Base-by-base conservation (phyloP, 2,888 invertebrate genomes). In the Amphiduros pacificus region DNA sequence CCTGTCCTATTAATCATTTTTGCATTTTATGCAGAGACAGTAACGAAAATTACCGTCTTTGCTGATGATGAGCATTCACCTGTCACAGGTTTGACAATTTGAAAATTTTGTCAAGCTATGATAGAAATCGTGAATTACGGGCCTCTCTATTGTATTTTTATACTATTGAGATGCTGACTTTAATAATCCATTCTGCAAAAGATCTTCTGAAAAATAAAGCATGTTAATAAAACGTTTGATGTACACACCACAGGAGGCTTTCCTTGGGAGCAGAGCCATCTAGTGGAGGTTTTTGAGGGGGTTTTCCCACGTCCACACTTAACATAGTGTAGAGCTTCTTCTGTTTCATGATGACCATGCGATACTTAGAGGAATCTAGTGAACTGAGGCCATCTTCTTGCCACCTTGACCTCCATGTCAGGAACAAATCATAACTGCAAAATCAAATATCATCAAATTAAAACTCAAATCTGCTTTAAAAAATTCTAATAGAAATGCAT, bases 251-350 rank as follows among this genome's bases (percentile, higher is more conserved):
- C 64, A 67, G 69, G 6, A 71, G 41, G 3, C 72, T 66, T 50
- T 74, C 73, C 29, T 69, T 65, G 17, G 68, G 68, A 6, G 66
- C 67, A 41, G 68, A 67, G 29, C 62, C 61, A 14, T 61, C 55
- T 2, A 69, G 56, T 9, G 69, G 70, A 56, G 68, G 66, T n/a
- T 68, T 62, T 1, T 52, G 41, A 6, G 70, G 77, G 70, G 40
- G 72, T 70, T 86, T 61, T 14, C 85, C 85, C 3, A 85, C 81
- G 68, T 85, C 83, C 2, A 85, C 80, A 6, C 84, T 74, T 44
- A 86, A 76, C 61, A 83, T 80, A 1, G 85, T 85, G 74, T 82
- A 85, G 17, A 85, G 76, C 2, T 73, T 74, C 24, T 73, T 67
- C 24, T 78, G 71, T 28, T 70, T 66, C 3, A 74, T 68, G 4